A percentile compares a stretch with the other conserved stretches of the same genome.
phyloP scores from a whole-genome alignment of 1,140 invertebrate genomes.

The Coenobita brevimanus region DNA sequence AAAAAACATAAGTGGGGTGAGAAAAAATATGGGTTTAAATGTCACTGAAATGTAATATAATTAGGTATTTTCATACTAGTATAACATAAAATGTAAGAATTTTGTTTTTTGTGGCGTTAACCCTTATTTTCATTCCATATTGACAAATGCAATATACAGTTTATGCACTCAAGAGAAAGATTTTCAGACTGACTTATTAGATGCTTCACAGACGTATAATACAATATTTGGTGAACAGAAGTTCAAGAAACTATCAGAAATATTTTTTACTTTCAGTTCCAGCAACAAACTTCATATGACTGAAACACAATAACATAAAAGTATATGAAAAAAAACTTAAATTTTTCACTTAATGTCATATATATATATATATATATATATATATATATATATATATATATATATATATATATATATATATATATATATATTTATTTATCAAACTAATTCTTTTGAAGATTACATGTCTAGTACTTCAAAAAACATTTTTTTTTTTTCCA shows the following conservation, averaged over 20 bases:
- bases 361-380: too few relatives aligned
- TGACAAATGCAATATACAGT: background rate
- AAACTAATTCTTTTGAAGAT: conserved; percentile 3
- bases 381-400: background rate
- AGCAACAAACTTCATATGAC: background rate
- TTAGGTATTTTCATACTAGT: background rate
- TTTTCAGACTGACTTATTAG: background rate
- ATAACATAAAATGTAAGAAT: background rate
- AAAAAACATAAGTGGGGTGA: background rate
- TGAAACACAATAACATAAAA: background rate
- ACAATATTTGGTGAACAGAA: background rate
- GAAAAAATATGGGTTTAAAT: background rate
- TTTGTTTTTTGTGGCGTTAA: background rate
- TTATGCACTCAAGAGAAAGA: too few relatives aligned
- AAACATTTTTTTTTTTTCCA: background rate
- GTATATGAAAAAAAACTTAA: background rate
- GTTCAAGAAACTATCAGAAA: background rate
- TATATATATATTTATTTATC: background rate
- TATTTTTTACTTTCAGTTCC: background rate
- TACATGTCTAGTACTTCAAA: background rate
- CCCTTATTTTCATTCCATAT: background rate
- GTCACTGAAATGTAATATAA: background rate
- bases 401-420: background rate
- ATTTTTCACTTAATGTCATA: background rate
- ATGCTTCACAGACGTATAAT: background rate